Evolutionary conservation across 2,113 vertebrate species (phyloP), one percentile per base, ranked within the genome.

Genomic region (Tiliqua scincoides): DNA sequence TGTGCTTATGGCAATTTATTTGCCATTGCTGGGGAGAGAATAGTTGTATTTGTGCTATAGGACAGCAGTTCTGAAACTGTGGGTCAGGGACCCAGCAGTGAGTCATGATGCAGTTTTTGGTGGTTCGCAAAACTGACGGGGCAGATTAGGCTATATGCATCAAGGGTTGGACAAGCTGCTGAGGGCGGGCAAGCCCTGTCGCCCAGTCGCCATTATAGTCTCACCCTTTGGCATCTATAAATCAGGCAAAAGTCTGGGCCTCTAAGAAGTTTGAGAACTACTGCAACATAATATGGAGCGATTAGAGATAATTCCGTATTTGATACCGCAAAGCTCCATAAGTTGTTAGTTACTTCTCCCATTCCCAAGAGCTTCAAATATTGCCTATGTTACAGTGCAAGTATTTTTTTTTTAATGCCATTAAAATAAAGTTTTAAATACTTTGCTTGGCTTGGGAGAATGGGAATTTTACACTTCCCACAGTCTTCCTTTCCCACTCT

Each of bases 391-490:
- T 91, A 87, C 0, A 0, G 21, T 88, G 83, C 85, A 65, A 23
- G 32, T 85, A 91, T 92, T 76, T 63, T 85, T 92, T 76, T 63
- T 85, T 43, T 77, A 87, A 68, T 86, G 83, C 89, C 83, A 90
- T 89, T 88, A 75, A 88, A 76, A 91, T 83, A 84, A 43, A 83
- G 85, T 85, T 91, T 59, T 86, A 83, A 91, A 90, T 54, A 32
- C 73, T 86, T 85, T 86, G 48, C 93, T 93, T 94, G 91, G 89
- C 87, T 85, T 95, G 95, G 91, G 93, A 94, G 91, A 80, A 71
- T 79, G 62, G 88, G 83, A 87, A 90, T 88, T 78, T 84, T 90
- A 79, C 12, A 71, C 91, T 95, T 95, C 95, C 93, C 95, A 95
- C 95, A 94, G 92, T 92, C 91, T 85, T 85, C 79, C 76, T 63